Percentiles rank a stretch among this genome's conserved stretches.
These are phyloP conservation scores for Astropecten irregularis DNA, from an alignment of 53 echinoderm and acorn worm species.

Conservation along the genomic window DNA sequence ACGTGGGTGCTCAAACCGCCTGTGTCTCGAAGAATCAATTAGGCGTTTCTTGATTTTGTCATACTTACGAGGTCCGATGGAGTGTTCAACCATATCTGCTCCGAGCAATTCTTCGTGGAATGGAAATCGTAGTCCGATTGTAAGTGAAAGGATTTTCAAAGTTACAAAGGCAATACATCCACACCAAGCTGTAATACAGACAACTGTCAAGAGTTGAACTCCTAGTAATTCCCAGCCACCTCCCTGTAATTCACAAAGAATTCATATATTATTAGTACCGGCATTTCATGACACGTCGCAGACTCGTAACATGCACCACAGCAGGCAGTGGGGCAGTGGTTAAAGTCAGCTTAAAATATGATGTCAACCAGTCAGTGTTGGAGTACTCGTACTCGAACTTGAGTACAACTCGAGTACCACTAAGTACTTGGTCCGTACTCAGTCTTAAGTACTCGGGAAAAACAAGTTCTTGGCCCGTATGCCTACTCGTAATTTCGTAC, in stretches of 20 bases:
- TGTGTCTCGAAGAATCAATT: constrained; percentile 24
- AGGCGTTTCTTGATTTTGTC: constrained; percentile 70
- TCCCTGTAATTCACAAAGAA: no score
- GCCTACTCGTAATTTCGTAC: no score
- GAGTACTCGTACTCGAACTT: no score
- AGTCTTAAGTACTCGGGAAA: no score
- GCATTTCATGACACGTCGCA: not conserved
- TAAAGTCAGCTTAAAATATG: no score
- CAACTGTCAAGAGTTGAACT: constrained; percentile 48
- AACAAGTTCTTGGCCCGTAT: no score
- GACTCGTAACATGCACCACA: no score
- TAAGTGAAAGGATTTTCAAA: constrained; percentile 38
- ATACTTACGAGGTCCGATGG: constrained; percentile 69
- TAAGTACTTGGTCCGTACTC: no score
- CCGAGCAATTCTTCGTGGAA: constrained; percentile 77
- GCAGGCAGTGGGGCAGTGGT: no score
- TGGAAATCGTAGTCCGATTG: constrained; percentile 68
- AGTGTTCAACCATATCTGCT: constrained; percentile 78
- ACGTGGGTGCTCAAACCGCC: constrained; percentile 42
- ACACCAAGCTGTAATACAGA: constrained; percentile 72
- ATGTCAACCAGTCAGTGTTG: no score
- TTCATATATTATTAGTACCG: not conserved
- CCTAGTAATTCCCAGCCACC: constrained; percentile 56
- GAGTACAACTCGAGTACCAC: no score
- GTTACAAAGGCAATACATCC: constrained; percentile 43